phyloP scores from a whole-genome alignment of 2,113 vertebrate species.

The Tetraodon nigroviridis region DNA sequence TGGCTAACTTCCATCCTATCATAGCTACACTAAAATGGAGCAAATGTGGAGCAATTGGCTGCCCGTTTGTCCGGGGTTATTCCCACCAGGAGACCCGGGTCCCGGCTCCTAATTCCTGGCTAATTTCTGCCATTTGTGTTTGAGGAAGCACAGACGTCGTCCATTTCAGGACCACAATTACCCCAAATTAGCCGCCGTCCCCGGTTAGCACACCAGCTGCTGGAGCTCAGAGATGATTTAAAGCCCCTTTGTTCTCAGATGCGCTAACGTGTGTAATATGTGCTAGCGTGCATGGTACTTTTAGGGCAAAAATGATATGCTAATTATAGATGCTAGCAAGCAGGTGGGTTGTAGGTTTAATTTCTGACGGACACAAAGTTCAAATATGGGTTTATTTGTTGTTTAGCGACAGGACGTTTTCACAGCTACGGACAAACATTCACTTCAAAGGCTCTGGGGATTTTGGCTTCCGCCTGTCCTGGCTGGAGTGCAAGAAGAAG shows the following conservation, averaged over 20 bases:
- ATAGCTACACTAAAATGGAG: too few species aligned
- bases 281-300: neutral
- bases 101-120: neutral
- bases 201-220: neutral
- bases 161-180: neutral
- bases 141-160: neutral
- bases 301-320: too few species aligned
- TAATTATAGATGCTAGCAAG: too few species aligned
- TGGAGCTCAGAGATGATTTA: neutral
- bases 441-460: constrained; percentile 5
- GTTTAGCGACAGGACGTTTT: constrained; percentile 36
- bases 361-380: constrained; percentile 1
- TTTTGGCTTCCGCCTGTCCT: constrained; percentile 8
- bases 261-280: neutral
- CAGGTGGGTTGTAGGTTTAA: too few species aligned
- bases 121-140: neutral
- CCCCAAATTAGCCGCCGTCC: neutral
- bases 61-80: neutral
- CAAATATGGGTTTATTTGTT: constrained; percentile 41
- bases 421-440: constrained; percentile 41
- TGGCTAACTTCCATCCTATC: too few species aligned
- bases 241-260: neutral
- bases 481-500: constrained; percentile 21
- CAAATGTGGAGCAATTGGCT: neutral
- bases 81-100: neutral